Evolutionary conservation across 2,797 vertebrate species (phyloP).

Genomic region (Phataginus tetradactyla): DNA sequence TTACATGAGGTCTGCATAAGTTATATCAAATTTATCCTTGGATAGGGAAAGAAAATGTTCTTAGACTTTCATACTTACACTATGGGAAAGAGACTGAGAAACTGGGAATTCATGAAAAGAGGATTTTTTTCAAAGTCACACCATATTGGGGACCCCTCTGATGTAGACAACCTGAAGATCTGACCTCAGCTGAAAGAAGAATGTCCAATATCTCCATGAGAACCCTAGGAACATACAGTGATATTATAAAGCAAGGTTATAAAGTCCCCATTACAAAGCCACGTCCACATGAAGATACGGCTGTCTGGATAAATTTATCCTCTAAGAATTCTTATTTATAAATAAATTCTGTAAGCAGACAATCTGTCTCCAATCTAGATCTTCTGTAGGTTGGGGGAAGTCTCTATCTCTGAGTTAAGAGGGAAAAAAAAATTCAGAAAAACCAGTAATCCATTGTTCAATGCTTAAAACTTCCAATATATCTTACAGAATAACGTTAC

Average conservation of each 20-base stretch:
- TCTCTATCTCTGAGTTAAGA: neutral
- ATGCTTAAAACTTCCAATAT: slow-evolving; percentile 21
- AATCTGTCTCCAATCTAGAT: neutral
- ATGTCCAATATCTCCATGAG: neutral
- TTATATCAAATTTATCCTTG: slow-evolving; percentile 61
- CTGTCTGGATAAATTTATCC: neutral
- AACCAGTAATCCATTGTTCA: neutral
- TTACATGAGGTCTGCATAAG: slow-evolving; percentile 50
- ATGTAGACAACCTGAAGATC: neutral
- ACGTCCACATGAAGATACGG: neutral
- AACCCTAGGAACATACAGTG: rapidly evolving
- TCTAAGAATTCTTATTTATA: neutral
- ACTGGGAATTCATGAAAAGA: neutral
- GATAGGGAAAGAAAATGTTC: slow-evolving; percentile 22
- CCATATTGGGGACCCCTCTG: neutral
- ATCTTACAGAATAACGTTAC: neutral
- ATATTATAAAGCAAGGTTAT: neutral
- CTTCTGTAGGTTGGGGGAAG: neutral
- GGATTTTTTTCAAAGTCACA: neutral
- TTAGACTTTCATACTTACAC: slow-evolving; percentile 45
- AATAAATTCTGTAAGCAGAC: neutral
- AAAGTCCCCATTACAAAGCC: neutral
- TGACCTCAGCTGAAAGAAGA: neutral
- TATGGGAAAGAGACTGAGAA: slow-evolving; percentile 15
- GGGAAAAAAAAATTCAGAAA: neutral